Percentiles rank a stretch among this genome's conserved stretches.
Conservation (phyloP, 2,113 vertebrate species). For the Pseudolaguvia tuberculata region DNA sequence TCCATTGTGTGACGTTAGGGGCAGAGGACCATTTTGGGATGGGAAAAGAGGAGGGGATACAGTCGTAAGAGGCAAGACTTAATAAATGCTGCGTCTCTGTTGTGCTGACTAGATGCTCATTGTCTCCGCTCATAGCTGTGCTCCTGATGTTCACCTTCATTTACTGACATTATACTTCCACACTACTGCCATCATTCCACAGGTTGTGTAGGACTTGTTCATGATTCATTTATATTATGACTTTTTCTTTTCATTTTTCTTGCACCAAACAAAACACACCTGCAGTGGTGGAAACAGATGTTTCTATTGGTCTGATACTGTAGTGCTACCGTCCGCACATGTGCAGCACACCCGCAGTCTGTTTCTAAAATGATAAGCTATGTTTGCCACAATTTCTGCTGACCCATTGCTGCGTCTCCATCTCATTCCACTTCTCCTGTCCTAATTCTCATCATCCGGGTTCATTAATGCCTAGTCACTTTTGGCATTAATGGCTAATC, state of each 20-base stretch:
- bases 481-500: slow-evolving; percentile 32
- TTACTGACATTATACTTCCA: slow-evolving; percentile 28
- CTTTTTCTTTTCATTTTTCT: too few relatives aligned
- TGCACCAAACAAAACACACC: neutral
- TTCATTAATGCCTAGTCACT: slow-evolving; percentile 52
- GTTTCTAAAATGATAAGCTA: slow-evolving; percentile 14
- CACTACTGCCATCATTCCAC: slow-evolving; percentile 16
- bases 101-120: slow-evolving; percentile 34
- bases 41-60: slow-evolving; percentile 43
- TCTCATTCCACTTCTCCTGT: slow-evolving; percentile 6
- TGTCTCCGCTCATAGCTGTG: slow-evolving; percentile 25
- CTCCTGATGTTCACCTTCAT: slow-evolving; percentile 20
- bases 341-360: neutral
- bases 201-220: slow-evolving; percentile 2
- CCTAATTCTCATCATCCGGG: slow-evolving; percentile 24
- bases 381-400: slow-evolving; percentile 4
- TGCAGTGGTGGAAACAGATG: neutral
- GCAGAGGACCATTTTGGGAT: slow-evolving; percentile 26
- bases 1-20: slow-evolving; percentile 35
- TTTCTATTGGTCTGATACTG: neutral
- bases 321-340: neutral
- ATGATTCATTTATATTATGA: slow-evolving; percentile 9
- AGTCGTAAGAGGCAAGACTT: slow-evolving; percentile 27
- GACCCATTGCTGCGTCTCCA: neutral
- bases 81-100: slow-evolving; percentile 17